phyloP scores from a whole-genome alignment of 2,888 invertebrate species.

The Tetragonula carbonaria region DNA sequence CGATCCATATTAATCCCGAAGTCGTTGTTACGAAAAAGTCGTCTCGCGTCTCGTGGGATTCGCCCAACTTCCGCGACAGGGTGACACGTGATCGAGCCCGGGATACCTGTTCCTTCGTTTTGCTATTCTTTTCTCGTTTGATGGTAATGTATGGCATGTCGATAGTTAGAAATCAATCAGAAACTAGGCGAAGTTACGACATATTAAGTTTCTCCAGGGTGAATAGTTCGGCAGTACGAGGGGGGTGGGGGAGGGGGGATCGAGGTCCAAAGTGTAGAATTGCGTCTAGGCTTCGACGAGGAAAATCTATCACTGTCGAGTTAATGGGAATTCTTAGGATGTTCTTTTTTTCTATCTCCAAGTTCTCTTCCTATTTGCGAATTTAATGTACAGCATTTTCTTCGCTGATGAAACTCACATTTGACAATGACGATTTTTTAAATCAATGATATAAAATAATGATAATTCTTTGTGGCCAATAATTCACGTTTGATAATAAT shows the following conservation, averaged over 20 bases:
- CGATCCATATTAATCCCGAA: slow-evolving; percentile 48
- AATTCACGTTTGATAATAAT: too few species aligned
- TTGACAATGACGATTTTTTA: too few species aligned
- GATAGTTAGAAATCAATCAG: neutral
- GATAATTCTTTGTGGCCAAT: too few species aligned
- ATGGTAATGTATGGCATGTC: slow-evolving; percentile 11
- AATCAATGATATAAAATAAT: too few species aligned
- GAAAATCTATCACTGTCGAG: neutral
- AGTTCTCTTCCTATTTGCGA: too few species aligned
- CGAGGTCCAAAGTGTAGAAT: neutral
- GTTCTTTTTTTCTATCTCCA: too few species aligned
- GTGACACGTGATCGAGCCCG: slow-evolving; percentile 11
- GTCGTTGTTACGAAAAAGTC: slow-evolving; percentile 25
- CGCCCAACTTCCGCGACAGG: slow-evolving; percentile 24
- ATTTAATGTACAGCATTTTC: too few species aligned
- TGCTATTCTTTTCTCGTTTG: neutral
- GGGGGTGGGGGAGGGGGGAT: too few species aligned
- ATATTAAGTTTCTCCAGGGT: neutral
- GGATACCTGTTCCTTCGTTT: slow-evolving; percentile 1
- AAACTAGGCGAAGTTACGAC: neutral
- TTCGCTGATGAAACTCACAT: too few species aligned
- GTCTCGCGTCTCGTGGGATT: slow-evolving; percentile 23
- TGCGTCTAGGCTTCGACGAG: neutral
- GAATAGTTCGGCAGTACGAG: neutral
- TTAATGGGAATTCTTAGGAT: neutral